A percentile compares a stretch with the other conserved stretches of the same genome.
Evolutionary conservation across 2,113 vertebrate genomes (phyloP).

Genomic region (Engraulis encrasicolus): DNA sequence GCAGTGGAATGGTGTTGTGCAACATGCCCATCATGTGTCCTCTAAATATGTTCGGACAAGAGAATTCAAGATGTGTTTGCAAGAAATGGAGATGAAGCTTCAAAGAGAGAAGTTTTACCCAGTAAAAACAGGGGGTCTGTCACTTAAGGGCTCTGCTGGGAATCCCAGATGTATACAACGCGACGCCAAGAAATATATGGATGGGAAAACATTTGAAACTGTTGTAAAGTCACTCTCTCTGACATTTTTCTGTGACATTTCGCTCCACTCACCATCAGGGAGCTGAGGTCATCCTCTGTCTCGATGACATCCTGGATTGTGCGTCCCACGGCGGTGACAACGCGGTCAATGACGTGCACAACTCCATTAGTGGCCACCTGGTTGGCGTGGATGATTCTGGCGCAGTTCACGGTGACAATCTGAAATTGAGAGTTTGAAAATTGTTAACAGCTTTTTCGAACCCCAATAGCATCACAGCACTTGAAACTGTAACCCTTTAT

Average conservation of each 20-base stretch:
- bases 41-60: no score
- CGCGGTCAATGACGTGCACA: constrained; percentile 93
- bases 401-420: constrained; percentile 98
- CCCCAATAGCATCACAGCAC: neutral
- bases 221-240: neutral
- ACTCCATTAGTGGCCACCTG: constrained; percentile 97
- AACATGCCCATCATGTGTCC: neutral
- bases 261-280: constrained; percentile 77
- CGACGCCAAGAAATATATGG: neutral
- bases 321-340: constrained; percentile 84
- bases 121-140: no score
- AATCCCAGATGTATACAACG: neutral
- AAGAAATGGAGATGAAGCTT: no score
- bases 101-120: no score
- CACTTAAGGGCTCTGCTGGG: no score
- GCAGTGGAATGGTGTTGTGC: neutral
- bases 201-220: neutral
- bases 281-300: constrained; percentile 84
- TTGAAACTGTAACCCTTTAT: no score
- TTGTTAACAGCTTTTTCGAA: neutral
- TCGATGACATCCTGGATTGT: constrained; percentile 88
- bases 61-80: no score
- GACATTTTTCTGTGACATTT: neutral
- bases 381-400: constrained; percentile 91
- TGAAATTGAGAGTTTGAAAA: constrained; percentile 54